Percentiles rank a stretch among this genome's conserved stretches.
Evolutionary conservation across 2,888 invertebrate species (phyloP).

Genomic region (Venustoraphidia nigricollis): DNA sequence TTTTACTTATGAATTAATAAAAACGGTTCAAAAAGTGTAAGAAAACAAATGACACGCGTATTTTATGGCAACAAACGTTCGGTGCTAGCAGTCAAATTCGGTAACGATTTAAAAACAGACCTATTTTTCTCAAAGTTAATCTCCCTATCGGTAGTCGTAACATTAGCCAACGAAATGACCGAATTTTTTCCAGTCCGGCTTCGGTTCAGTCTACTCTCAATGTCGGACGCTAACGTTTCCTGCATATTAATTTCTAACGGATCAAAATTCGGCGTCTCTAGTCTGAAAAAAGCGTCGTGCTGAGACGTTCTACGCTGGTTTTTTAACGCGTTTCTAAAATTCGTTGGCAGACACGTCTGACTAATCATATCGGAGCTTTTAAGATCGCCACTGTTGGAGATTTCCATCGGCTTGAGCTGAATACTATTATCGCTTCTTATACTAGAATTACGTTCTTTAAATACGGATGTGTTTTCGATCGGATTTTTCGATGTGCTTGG

Average conservation of each 20-base stretch:
- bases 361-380: too few relatives aligned
- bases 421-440: too few relatives aligned
- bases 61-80: constrained; percentile 41
- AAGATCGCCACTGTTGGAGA: too few relatives aligned
- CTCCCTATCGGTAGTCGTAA: constrained; percentile 2
- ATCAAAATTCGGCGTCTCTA: constrained; percentile 25
- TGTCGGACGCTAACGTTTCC: constrained; percentile 34
- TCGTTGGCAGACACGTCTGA: too few relatives aligned
- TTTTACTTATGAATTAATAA: too few relatives aligned
- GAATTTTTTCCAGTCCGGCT: constrained; percentile 9
- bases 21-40: too few relatives aligned
- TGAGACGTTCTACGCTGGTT: not conserved
- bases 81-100: constrained; percentile 54
- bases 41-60: constrained; percentile 1
- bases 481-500: too few relatives aligned
- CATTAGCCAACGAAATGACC: constrained; percentile 8
- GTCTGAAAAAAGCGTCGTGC: constrained; percentile 7
- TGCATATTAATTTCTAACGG: constrained; percentile 29
- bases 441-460: too few relatives aligned
- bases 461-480: too few relatives aligned
- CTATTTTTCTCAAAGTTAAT: constrained; percentile 18
- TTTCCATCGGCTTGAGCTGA: too few relatives aligned
- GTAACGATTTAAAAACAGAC: constrained; percentile 43
- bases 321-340: too few relatives aligned
- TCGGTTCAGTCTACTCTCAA: constrained; percentile 23